Percentiles rank a stretch among this genome's conserved stretches.
These are phyloP conservation scores for Zaprionus davidi DNA, from an alignment of 1,140 invertebrate species.

Conservation along the genomic window DNA sequence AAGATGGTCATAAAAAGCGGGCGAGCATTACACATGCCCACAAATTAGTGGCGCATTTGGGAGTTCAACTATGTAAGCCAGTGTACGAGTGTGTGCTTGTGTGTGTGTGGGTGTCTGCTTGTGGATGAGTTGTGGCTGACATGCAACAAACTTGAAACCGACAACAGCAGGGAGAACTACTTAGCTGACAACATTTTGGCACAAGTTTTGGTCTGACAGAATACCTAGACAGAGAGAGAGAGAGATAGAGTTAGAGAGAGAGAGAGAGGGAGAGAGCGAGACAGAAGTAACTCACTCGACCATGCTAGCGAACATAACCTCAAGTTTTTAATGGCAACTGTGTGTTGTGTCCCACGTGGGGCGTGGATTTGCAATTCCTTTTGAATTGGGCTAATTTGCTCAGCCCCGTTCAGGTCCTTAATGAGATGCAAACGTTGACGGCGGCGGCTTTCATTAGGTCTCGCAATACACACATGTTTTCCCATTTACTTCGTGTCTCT, in stretches of 20 bases:
- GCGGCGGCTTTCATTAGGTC: neutral
- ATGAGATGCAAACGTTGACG: constrained; percentile 4
- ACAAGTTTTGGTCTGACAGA: constrained; percentile 34
- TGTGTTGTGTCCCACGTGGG: neutral
- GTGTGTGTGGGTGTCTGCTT: constrained; percentile 19
- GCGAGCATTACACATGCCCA: constrained; percentile 62
- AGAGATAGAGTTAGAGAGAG: too few species aligned
- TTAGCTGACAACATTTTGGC: constrained; percentile 57
- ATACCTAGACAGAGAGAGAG: neutral
- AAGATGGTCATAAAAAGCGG: constrained; percentile 50
- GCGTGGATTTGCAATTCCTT: constrained; percentile 10
- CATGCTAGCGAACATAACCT: constrained; percentile 15
- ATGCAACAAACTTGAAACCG: constrained; percentile 59
- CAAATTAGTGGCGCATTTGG: constrained; percentile 73
- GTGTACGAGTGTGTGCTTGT: neutral
- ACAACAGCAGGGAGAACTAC: constrained; percentile 50
- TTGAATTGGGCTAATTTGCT: constrained; percentile 16
- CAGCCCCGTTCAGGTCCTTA: neutral
- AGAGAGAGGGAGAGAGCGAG: neutral
- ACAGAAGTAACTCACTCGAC: neutral
- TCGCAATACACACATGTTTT: constrained; percentile 3
- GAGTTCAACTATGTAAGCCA: constrained; percentile 41
- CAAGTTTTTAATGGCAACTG: constrained; percentile 37
- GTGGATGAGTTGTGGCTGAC: constrained; percentile 38
- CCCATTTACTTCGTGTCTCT: neutral